Percentiles rank a stretch among this genome's conserved stretches.
These are phyloP conservation scores for Paratrypauchen microcephalus DNA, from an alignment of 2,797 vertebrate genomes.

Conservation along the genomic window DNA sequence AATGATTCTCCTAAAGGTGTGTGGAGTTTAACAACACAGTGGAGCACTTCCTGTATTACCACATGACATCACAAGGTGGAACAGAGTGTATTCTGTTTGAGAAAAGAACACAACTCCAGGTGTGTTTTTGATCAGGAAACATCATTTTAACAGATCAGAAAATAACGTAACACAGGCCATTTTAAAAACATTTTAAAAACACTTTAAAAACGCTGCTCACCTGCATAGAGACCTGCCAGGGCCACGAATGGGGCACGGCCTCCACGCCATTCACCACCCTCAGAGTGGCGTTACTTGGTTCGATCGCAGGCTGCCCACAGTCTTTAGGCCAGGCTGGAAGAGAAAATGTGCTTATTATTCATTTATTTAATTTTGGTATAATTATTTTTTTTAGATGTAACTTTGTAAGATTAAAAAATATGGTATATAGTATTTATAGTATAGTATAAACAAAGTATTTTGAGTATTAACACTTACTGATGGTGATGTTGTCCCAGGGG, in stretches of 20 bases:
- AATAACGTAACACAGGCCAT: no score
- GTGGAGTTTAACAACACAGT: no score
- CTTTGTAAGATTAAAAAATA: not conserved
- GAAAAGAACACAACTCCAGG: no score
- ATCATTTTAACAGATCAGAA: no score
- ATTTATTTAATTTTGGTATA: not conserved
- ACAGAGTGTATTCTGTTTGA: no score
- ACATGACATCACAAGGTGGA: no score
- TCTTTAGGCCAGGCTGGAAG: constrained; percentile 68
- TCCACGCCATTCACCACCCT: constrained; percentile 72
- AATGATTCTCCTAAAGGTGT: no score
- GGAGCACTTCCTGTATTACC: no score
- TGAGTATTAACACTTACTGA: constrained; percentile 57
- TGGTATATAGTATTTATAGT: no score
- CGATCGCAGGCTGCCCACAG: constrained; percentile 67
- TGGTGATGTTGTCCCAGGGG: constrained; percentile 69
- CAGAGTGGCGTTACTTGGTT: constrained; percentile 40
- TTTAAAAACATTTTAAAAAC: no score
- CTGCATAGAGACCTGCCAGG: constrained; percentile 80
- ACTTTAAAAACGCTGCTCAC: constrained; percentile 35
- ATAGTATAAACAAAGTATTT: no score
- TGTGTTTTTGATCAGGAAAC: no score
- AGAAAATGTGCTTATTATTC: not conserved
- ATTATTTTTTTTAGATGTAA: not conserved
- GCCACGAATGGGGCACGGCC: constrained; percentile 71